phyloP scores from a whole-genome alignment of 2,113 vertebrate species.

The Barnardius zonarius region DNA sequence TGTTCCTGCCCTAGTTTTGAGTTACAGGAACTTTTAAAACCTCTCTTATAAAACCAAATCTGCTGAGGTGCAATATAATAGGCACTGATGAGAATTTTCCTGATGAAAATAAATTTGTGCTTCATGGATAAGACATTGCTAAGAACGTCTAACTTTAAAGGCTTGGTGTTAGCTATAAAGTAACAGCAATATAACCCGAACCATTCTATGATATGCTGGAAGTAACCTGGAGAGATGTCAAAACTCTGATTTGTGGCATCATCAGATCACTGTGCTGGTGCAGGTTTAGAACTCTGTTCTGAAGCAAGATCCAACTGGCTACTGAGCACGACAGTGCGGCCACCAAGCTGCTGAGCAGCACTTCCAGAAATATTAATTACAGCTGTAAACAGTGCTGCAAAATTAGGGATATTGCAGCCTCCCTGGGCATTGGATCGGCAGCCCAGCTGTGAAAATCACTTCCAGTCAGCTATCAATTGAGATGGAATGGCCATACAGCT shows the following conservation, averaged over 20 bases:
- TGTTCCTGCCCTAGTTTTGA: background rate
- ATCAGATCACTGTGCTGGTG: background rate
- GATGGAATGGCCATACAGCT: conserved; percentile 71
- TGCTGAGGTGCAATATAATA: background rate
- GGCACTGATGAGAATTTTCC: background rate
- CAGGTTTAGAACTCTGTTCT: background rate
- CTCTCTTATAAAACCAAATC: background rate
- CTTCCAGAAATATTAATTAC: conserved; percentile 75
- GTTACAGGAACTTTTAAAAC: background rate
- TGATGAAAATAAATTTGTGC: background rate
- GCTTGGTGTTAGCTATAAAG: background rate
- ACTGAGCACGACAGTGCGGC: background rate
- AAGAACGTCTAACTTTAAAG: background rate
- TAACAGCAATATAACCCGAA: background rate
- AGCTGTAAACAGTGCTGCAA: conserved; percentile 44
- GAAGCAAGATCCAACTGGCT: conserved; percentile 24
- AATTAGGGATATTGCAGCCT: conserved; percentile 56
- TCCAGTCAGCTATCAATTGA: conserved; percentile 67
- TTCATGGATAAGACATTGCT: background rate
- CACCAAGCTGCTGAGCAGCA: background rate
- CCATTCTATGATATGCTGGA: background rate
- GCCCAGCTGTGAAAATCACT: conserved; percentile 75
- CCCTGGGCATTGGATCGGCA: conserved; percentile 64
- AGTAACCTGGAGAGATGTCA: background rate
- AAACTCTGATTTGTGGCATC: background rate